Evolutionary conservation across 2,797 vertebrate species (phyloP).

Genomic region (Novumbra hubbsi): DNA sequence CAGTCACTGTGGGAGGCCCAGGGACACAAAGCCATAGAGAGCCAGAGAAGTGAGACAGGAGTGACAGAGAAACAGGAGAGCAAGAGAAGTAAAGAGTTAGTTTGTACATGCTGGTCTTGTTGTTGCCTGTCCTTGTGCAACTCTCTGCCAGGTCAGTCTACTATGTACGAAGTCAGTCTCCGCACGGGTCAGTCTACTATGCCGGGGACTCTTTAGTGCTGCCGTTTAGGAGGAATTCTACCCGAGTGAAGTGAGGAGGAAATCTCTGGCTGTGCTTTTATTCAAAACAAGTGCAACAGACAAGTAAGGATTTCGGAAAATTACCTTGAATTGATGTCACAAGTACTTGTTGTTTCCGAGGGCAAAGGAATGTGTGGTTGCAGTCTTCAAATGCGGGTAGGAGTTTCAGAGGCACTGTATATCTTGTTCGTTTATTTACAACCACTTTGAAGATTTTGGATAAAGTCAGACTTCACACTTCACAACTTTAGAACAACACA

Average conservation of each 20-base stretch:
- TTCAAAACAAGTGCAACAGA: constrained; percentile 16
- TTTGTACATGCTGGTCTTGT: constrained; percentile 26
- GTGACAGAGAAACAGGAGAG: neutral
- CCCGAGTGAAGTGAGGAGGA: constrained; percentile 6
- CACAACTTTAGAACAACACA: neutral
- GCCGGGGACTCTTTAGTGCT: neutral
- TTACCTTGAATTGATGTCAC: neutral
- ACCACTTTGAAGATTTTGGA: neutral
- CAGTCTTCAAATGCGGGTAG: neutral
- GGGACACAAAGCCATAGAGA: neutral
- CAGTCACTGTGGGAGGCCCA: neutral
- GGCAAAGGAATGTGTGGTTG: neutral
- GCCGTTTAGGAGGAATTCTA: constrained; percentile 9
- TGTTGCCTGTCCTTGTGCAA: constrained; percentile 20
- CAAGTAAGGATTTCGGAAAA: neutral
- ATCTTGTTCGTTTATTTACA: neutral
- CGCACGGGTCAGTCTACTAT: neutral
- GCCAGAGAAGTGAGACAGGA: constrained; percentile 1
- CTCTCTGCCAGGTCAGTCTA: no score
- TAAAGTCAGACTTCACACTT: neutral
- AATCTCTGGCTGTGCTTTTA: neutral
- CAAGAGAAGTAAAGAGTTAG: constrained; percentile 3
- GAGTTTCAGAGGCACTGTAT: neutral
- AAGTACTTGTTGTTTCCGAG: neutral
- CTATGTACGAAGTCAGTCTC: no score